phyloP scores from a whole-genome alignment of 2,888 invertebrate species.

The Tachina fera region DNA sequence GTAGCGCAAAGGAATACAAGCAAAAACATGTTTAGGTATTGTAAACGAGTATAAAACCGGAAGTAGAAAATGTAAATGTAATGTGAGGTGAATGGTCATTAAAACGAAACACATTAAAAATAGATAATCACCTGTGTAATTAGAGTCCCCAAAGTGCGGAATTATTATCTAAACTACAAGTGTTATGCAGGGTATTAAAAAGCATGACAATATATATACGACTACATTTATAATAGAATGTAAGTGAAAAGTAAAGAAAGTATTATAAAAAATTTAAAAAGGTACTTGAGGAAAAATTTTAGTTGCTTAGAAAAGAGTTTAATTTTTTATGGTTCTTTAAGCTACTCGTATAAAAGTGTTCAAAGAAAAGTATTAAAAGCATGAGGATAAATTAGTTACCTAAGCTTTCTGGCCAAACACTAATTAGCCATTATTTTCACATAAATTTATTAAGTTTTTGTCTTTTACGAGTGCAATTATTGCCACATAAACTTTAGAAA shows the following conservation, averaged over 20 bases:
- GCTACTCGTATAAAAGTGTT: no score
- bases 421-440: no score
- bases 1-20: constrained; percentile 1
- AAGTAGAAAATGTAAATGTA: constrained; percentile 49
- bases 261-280: not conserved
- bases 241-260: not conserved
- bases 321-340: not conserved
- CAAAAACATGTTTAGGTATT: constrained; percentile 21
- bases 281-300: not conserved
- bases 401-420: no score
- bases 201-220: not conserved
- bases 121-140: constrained; percentile 71
- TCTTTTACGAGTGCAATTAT: no score
- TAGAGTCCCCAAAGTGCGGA: constrained; percentile 64
- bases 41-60: constrained; percentile 23
- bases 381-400: no score
- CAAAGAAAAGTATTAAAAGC: not conserved
- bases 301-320: not conserved
- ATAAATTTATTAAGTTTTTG: no score
- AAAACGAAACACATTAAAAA: constrained; percentile 69
- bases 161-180: constrained; percentile 50
- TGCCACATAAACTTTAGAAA: no score
- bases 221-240: not conserved
- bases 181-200: not conserved
- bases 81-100: constrained; percentile 59